Base-by-base conservation (phyloP, 1,140 invertebrate genomes). In the Pseudomyrmex flavicornis region DNA sequence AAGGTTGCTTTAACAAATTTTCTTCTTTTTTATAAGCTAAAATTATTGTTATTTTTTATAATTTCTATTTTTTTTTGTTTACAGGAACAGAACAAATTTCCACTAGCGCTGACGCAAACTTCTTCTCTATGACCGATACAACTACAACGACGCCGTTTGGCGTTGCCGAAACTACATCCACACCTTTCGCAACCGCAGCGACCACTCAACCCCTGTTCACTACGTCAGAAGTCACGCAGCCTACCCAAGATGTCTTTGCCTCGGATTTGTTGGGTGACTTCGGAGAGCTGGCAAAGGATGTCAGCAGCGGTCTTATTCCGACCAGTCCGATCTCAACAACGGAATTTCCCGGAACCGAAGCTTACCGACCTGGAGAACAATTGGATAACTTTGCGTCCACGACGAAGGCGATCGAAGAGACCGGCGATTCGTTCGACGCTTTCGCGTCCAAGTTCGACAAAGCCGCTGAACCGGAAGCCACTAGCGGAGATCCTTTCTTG, bases 381-480 rank as follows among this genome's bases (percentile, higher is more conserved):
- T 58, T 93, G n/a, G 90, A 93, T 48, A 87, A 88, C 50, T 92
- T 93, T 13, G 84, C 90, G 0, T 88, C 85, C 44, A 88, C 95
- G 90, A 89, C 95, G 82, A 89, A 94, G 92, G 75, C 93, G 89
- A 86, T 94, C 88, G 83, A 95, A 93, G 61, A 50, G 4, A 87
- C 91, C 0, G 93, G 94, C 2, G 97, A 97, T 84, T 96, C 96
- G 17, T 97, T 97, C 80, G 97, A 98, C 93, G 97, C 97, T 1
- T 98, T 98, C 89, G 96, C 97, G 2, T 97, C 97, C 1, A 98
- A 98, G 92, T 98, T 98, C 88, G 97, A 98, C 68, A 96, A 95
- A 61, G 96, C 95, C 3, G 95, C 95, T 10, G 95, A 96, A 90
- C 91, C 93, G 65, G 92, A 95, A 88, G 85, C 91, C 88, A 86